phyloP scores from a whole-genome alignment of 2,113 vertebrate species.

The Carassius auratus region DNA sequence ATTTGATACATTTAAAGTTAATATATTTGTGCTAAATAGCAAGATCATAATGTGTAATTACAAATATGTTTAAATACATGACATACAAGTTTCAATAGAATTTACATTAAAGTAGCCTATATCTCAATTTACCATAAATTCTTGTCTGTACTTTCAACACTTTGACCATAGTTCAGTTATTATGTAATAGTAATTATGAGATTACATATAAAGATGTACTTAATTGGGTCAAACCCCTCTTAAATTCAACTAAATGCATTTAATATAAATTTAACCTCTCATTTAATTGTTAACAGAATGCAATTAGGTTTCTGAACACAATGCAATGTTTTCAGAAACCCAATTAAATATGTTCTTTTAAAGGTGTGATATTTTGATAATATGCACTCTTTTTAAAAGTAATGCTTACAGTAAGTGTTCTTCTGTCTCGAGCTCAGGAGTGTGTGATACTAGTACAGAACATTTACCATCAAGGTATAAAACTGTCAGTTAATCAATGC shows the following conservation, averaged over 20 bases:
- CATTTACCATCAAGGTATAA: neutral
- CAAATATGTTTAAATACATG: neutral
- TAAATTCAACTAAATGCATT: neutral
- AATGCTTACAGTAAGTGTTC: neutral
- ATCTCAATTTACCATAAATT: neutral
- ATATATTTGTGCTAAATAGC: neutral
- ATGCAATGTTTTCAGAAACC: neutral
- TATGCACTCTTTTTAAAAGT: neutral
- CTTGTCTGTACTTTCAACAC: neutral
- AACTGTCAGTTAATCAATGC: neutral
- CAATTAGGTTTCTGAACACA: neutral
- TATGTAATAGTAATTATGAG: neutral
- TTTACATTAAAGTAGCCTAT: neutral
- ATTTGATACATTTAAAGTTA: neutral
- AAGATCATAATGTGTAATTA: neutral
- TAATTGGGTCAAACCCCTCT: neutral
- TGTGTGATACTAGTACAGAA: neutral
- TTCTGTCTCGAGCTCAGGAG: neutral
- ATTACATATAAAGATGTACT: neutral
- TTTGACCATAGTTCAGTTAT: neutral
- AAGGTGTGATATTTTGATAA: neutral
- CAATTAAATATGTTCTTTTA: neutral
- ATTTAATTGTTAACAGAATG: neutral
- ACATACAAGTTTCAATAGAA: neutral
- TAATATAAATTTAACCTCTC: neutral